These are phyloP conservation scores for Percina caprodes DNA, from an alignment of 2,113 vertebrate species.

Conservation along the genomic window DNA sequence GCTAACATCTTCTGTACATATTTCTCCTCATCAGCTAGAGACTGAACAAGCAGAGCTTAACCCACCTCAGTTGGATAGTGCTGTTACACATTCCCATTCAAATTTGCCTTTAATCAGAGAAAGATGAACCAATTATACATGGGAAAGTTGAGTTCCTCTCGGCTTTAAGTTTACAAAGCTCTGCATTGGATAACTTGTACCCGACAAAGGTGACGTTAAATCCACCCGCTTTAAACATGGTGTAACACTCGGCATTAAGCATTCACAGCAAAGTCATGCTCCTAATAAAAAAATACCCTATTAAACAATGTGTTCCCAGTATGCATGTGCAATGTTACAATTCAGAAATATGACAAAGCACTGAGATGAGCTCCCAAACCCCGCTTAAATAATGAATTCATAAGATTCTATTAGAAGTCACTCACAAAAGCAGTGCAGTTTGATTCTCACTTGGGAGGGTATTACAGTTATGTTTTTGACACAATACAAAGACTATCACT, in stretches of 20 bases:
- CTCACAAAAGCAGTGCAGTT: conserved; percentile 26
- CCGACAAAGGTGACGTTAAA: background rate
- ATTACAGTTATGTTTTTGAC: conserved; percentile 16
- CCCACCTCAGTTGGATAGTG: background rate
- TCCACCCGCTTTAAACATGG: background rate
- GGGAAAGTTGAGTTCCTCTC: background rate
- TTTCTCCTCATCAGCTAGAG: background rate
- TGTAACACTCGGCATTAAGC: background rate
- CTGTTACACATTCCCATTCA: conserved; percentile 8
- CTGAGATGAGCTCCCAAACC: conserved; percentile 33
- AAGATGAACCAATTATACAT: background rate
- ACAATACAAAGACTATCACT: conserved; percentile 10
- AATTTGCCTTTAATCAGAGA: conserved; percentile 6
- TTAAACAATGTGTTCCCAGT: background rate
- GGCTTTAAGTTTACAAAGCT: background rate
- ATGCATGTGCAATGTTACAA: background rate
- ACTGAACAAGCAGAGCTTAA: background rate
- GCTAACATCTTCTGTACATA: background rate
- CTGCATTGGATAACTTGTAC: background rate
- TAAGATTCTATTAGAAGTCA: conserved; percentile 32
- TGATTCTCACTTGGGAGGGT: conserved; percentile 22
- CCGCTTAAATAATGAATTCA: conserved; percentile 29
- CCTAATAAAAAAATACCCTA: background rate
- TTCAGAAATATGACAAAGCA: conserved; percentile 2
- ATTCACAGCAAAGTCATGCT: background rate